Percentiles rank a stretch among this genome's conserved stretches.
Conservation (phyloP, 2,888 invertebrate genomes). For the Cheilosia urbana region DNA sequence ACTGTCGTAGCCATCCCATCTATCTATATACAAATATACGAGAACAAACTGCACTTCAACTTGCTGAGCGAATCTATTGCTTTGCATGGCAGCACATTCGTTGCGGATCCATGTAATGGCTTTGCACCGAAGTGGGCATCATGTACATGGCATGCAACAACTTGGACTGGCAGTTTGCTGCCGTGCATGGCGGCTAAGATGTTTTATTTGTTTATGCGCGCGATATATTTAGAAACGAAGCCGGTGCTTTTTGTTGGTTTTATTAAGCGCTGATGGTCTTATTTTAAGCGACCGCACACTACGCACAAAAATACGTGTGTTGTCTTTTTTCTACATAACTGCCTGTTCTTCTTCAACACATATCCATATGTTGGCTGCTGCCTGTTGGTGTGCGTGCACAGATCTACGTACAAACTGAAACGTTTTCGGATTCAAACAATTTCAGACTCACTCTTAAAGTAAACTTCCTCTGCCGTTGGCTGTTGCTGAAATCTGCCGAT, state of each 20-base stretch:
- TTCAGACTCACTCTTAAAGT: conserved; percentile 40
- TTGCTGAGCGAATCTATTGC: conserved; percentile 19
- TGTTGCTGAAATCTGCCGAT: conserved; percentile 30
- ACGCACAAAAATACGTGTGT: conserved; percentile 51
- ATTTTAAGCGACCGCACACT: conserved; percentile 74
- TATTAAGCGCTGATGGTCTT: conserved; percentile 66
- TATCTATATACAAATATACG: background rate
- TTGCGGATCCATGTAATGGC: conserved; percentile 68
- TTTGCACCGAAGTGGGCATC: conserved; percentile 59
- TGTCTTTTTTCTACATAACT: conserved; percentile 4
- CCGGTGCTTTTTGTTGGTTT: conserved; percentile 63
- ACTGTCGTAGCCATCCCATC: background rate
- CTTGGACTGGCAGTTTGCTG: conserved; percentile 62
- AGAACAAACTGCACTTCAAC: background rate
- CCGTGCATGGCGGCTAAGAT: conserved; percentile 54
- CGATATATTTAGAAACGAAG: conserved; percentile 73
- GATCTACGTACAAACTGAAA: conserved; percentile 49
- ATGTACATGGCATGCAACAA: conserved; percentile 61
- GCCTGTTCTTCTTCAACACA: background rate
- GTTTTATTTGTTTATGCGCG: conserved; percentile 73
- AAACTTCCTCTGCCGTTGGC: conserved; percentile 62
- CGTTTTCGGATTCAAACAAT: conserved; percentile 43
- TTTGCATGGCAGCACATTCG: conserved; percentile 46
- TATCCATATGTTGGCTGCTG: too few relatives aligned
- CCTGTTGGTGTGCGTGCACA: conserved; percentile 16